Conservation (phyloP, 2,888 invertebrate species). For the Scaptomyza cyrtandrae region DNA sequence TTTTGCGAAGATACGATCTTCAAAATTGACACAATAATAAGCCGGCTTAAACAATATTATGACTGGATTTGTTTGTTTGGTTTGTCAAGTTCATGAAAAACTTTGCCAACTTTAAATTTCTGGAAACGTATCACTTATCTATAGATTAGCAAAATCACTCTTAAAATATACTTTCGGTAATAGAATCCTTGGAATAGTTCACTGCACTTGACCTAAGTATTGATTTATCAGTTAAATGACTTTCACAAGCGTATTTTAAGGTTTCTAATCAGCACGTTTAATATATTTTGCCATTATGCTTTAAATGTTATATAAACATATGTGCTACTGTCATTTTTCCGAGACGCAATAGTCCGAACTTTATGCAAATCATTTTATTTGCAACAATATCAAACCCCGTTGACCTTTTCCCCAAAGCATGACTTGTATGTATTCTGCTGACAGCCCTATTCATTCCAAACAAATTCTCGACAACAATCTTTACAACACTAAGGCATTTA, state of each 20-base stretch:
- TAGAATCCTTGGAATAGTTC: conserved; percentile 35
- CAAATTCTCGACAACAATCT: conserved; percentile 18
- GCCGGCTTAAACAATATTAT: conserved; percentile 5
- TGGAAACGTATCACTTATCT: not conserved
- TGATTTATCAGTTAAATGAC: conserved; percentile 54
- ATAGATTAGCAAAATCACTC: conserved; percentile 5
- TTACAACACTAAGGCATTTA: conserved; percentile 15
- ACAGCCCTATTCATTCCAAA: conserved; percentile 1
- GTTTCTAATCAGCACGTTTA: conserved; percentile 28
- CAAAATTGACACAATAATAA: too few species aligned
- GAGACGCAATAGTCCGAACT: conserved; percentile 10
- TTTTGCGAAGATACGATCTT: conserved; percentile 6
- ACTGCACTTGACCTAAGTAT: conserved; percentile 5
- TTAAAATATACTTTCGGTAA: not conserved
- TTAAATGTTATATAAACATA: conserved; percentile 16
- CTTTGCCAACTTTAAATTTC: not conserved
- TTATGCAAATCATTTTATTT: conserved; percentile 52
- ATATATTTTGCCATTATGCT: conserved; percentile 30
- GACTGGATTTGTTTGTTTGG: not conserved
- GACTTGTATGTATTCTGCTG: conserved; percentile 28
- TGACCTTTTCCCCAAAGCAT: conserved; percentile 40
- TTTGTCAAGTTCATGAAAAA: not conserved
- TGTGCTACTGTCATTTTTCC: conserved; percentile 8
- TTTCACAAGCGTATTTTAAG: conserved; percentile 21
- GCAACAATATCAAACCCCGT: conserved; percentile 14